Base-by-base conservation (phyloP, 2,888 invertebrate genomes). In the Dorcus parallelipipedus region DNA sequence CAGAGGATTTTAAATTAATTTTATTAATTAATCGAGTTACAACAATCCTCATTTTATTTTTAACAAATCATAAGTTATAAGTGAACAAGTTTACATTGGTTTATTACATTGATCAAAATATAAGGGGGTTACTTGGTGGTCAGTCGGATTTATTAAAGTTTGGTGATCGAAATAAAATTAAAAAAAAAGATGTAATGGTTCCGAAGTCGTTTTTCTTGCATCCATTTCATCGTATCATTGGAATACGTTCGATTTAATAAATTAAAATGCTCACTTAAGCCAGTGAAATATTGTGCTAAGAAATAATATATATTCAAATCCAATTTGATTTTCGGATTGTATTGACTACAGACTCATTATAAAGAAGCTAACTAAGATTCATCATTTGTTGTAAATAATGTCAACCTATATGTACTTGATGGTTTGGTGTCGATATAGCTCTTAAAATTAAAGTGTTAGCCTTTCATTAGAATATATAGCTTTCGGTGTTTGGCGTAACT, bases 361-460 rank as follows among this genome's bases (percentile, higher is more conserved):
- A 33, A 33, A 33, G 26, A 33, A 33, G 3, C 26, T 33, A 14
- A 33, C 26, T 33, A 33, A 33, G 26, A 33, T 33, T 33, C 26
- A 33, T 33, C 26, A 43, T 47, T 55, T 55, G 59, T 59, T 59
- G 59, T 59, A 59, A 59, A 59, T 59, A 58, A 48, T 54, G 26
- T 55, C 55, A 59, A 55, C 54, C 23, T 55, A 55, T 51, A 52
- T 66, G 66, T 66, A 63, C 61, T 59, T 64, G 65, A 64, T 65
- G 64, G 62, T 65, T 62, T 62, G 63, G 61, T 66, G 66, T 66
- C 64, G 59, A 64, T 61, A 40, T 55, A 66, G 49, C 49, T 52
- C 58, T 63, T 60, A 58, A 63, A 66, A 62, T 63, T 62, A 59
- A 63, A 59, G 57, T 68, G 63, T 64, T 67, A 68, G 64, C 67